Evolutionary conservation across 1,140 invertebrate genomes (phyloP), one percentile per base, ranked within the genome.

Genomic region (Eueides isabella): DNA sequence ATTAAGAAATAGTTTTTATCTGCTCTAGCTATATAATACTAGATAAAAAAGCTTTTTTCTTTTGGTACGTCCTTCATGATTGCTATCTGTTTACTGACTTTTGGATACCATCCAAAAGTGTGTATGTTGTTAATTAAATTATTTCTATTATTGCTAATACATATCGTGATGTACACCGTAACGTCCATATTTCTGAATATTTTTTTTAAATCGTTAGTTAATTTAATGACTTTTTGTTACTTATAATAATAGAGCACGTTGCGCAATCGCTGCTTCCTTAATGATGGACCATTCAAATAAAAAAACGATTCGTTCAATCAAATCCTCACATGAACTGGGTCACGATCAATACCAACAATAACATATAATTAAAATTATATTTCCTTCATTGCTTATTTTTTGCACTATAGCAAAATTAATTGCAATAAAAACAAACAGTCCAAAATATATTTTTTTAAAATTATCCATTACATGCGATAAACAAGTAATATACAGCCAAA

Each of bases 251-350:
- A 69, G 7, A 23, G 5, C 31, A 33, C 6, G 14, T 61, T 61
- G 44, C 16, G 30, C 55, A 26, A 55, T 35, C 5, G 23, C 29
- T 26, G 30, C 28, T 73, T 73, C 63, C 55, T 61, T 63, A 62
- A 33, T 29, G 48, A 33, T 35, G 35, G 55, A 62, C 66, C 64
- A 61, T 72, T 67, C 61, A 61, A 67, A 67, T 67, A 61, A 31
- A 67, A 67, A 67, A 66, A 66, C 71, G 38, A 67, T 72, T 23
- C n/a, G 4, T 44, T 14, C 71, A 72, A 72, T 72, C 41, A 65
- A 67, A 19, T 48, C 9, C n/a, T 19, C 44, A 61, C 7, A 66
- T 61, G 1, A 19, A 67, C 16, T 41, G 16, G 48, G 48, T 28
- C 48, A 33, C 5, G 31, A 38, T 44, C 41, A 7, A 44, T 62